Evolutionary conservation across 2,888 invertebrate genomes (phyloP), one percentile per base, ranked within the genome.

Genomic region (Leucophenga montana): DNA sequence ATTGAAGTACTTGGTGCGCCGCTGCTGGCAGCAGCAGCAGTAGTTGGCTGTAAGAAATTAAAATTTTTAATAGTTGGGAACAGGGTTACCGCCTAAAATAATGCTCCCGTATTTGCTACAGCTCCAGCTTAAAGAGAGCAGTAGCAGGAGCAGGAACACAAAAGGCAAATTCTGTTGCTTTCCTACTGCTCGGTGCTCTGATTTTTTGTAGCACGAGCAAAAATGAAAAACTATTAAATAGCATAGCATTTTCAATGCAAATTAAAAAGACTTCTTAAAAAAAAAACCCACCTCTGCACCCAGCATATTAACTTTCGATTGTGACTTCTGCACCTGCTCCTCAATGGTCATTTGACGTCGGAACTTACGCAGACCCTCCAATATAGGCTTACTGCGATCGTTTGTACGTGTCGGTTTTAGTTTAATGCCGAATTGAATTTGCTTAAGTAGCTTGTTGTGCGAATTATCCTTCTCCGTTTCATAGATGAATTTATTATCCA

Each of bases 301-400:
- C 13, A 86, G 71, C 83, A 86, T 80, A 67, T 90, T 90, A 0
- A 92, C 90, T 79, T 92, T 94, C 5, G 94, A 94, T 89, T 93
- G 93, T 0, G 94, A 94, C 86, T 95, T 95, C 79, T 94, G 94
- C 59, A 95, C 93, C 89, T 95, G 95, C 85, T 96, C 96, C 85
- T 96, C 96, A 77, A 96, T 95, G 1, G 96, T 96, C 92, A 95
- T 92, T 88, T 96, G 96, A 82, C 96, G 91, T 69, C 96, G 91
- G 89, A 97, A 95, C 88, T 96, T 96, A 68, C 95, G 91, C 75
- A 97, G 89, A 71, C 97, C 96, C 81, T 93, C 94, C 74, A 97
- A 88, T 75, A 94, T 91, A 1, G 96, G 96, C 89, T 92, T 95
- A 87, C 96, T 96, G 78, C 96, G 92, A 85, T 97, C 97, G 85